Evolutionary conservation across 1,140 invertebrate genomes (phyloP), one percentile per base, ranked within the genome.

Genomic region (Platyscapa corneri): DNA sequence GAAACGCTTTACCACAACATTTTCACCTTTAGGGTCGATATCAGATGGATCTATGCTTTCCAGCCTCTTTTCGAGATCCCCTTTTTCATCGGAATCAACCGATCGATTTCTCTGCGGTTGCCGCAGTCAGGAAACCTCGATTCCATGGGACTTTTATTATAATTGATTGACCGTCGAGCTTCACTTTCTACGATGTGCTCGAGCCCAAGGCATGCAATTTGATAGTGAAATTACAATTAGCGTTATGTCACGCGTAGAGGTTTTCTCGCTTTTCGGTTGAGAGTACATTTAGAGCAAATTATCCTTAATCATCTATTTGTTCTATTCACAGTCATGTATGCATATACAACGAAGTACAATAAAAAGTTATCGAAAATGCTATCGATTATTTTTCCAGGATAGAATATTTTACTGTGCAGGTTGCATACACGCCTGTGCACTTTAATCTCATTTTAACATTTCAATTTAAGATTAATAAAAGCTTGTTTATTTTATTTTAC

Each of bases 201-300:
- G 20, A 79, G 56, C 27, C 42, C 42, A n/a, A 65, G 34, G 78
- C 60, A 42, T 65, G 78, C 30, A 80, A 80, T 80, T 67, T 67
- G 78, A 80, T 64, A 80, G 60, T 34, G 34, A 65, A 80, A 67
- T 80, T 80, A 46, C 12, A 74, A 74, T 74, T 74, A 42, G 37
- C 27, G 70, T 74, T 42, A 74, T 42, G 14, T 74, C 37, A 74
- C 37, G 70, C 70, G 67, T 39, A 37, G 1, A 74, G 23, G 7
- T 18, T 42, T 74, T 32, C 70, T 74, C 70, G 37, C 12, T 74
- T 23, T 37, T 39, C 12, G 20, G 1, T 42, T 7, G 32, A 32
- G 18, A 18, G 23, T 67, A 23, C 27, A 74, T 74, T 42, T 74
- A 42, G 37, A 42, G 27, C 37, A n/a, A 74, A 39, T 42, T 74